Conservation (phyloP, 1,140 invertebrate genomes). For the Myzus persicae region DNA sequence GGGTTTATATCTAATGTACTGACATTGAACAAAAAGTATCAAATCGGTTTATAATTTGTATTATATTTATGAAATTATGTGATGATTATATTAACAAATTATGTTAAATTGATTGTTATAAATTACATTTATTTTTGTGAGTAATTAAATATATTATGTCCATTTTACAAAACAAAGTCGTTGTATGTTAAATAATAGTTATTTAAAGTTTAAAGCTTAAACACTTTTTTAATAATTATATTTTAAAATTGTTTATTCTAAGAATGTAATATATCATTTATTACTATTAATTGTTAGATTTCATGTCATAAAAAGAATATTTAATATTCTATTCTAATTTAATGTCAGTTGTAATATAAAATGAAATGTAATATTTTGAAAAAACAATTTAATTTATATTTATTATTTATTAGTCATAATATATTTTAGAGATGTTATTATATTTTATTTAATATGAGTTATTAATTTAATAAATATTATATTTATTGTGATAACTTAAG, state of each 20-base stretch:
- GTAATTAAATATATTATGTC: background rate
- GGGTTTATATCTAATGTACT: background rate
- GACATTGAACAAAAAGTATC: background rate
- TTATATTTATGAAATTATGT: background rate
- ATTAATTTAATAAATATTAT: background rate
- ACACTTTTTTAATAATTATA: constrained; percentile 12
- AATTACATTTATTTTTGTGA: background rate
- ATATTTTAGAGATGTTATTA: background rate
- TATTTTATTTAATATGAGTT: constrained; percentile 26
- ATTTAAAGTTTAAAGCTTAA: background rate
- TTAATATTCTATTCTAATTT: constrained; percentile 1
- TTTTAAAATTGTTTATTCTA: constrained; percentile 8
- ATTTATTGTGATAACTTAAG: constrained; percentile 14
- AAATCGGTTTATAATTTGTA: background rate
- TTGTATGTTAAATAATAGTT: constrained; percentile 15
- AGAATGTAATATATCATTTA: background rate
- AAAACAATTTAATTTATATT: constrained; percentile 22
- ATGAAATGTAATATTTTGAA: constrained; percentile 6
- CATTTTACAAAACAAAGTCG: constrained; percentile 36
- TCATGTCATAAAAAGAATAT: background rate
- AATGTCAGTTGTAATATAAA: background rate
- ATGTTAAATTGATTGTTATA: background rate
- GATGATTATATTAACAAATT: background rate
- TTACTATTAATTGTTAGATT: background rate
- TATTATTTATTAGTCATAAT: background rate